A percentile compares a stretch with the other conserved stretches of the same genome.
Conservation (phyloP, 2,113 vertebrate species). For the Tachycineta bicolor region DNA sequence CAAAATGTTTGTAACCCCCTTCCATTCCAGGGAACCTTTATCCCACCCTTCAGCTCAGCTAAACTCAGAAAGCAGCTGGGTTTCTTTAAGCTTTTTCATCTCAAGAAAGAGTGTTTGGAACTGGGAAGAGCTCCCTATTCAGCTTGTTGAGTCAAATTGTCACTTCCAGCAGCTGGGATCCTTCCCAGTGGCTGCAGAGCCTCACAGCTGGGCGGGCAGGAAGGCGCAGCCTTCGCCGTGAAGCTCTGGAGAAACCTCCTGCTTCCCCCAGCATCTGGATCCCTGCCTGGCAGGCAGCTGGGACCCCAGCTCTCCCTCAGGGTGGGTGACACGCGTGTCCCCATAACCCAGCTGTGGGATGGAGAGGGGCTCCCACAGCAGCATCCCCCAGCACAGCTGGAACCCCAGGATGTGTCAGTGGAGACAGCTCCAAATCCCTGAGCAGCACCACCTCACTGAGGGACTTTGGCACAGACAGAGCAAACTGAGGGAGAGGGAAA, state of each 20-base stretch:
- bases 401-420: rapidly evolving
- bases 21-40: not conserved
- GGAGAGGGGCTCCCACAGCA: not conserved
- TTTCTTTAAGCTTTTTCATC: constrained; percentile 46
- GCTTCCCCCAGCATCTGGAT: not conserved
- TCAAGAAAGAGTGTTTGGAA: not conserved
- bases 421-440: rapidly evolving
- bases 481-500: not conserved
- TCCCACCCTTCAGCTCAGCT: constrained; percentile 10
- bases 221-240: not conserved
- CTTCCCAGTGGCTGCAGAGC: constrained; percentile 9
- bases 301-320: rapidly evolving
- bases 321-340: not conserved
- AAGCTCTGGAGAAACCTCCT: not conserved
- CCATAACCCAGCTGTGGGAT: not conserved
- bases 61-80: not conserved
- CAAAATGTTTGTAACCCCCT: not conserved
- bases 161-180: constrained; percentile 46
- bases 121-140: constrained; percentile 17
- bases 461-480: not conserved
- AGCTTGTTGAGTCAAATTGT: constrained; percentile 26
- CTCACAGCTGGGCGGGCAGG: not conserved
- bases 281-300: not conserved
- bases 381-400: not conserved
- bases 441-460: not conserved